phyloP scores from a whole-genome alignment of 2,888 invertebrate genomes.

The Yponomeuta malinellus region DNA sequence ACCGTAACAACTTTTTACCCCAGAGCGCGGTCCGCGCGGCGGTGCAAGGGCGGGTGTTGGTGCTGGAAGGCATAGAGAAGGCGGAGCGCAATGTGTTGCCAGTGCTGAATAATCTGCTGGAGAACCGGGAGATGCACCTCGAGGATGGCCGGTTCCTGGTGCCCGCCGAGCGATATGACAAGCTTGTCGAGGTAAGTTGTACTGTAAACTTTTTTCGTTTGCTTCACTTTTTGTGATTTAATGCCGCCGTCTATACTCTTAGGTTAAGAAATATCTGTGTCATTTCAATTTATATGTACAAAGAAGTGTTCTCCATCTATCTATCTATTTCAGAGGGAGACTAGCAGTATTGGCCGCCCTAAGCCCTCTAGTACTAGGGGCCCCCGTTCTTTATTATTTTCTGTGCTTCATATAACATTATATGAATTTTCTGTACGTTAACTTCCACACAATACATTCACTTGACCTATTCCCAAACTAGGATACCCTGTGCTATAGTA shows the following conservation, averaged over 20 bases:
- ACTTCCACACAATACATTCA: no score
- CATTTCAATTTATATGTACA: no score
- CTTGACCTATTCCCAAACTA: no score
- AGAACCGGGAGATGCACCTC: conserved; percentile 98
- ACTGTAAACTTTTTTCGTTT: background rate
- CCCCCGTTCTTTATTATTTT: background rate
- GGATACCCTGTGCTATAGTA: no score
- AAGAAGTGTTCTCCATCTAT: no score
- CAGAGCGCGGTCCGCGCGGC: conserved; percentile 97
- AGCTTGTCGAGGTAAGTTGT: conserved; percentile 82
- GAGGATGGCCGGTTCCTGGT: conserved; percentile 97
- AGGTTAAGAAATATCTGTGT: no score
- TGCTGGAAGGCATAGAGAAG: conserved; percentile 97
- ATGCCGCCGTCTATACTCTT: no score
- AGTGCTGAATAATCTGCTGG: conserved; percentile 95
- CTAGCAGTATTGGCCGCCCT: no score
- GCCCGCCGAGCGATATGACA: conserved; percentile 92
- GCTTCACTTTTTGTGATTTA: no score
- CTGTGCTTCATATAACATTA: background rate
- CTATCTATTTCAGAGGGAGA: no score
- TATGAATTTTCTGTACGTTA: background rate
- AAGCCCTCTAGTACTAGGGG: no score
- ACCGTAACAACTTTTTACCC: background rate
- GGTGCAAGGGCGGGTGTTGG: conserved; percentile 87
- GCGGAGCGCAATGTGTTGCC: conserved; percentile 98